Evolutionary conservation across 2,797 vertebrate species (phyloP).

Genomic region (Trachops cirrhosus): DNA sequence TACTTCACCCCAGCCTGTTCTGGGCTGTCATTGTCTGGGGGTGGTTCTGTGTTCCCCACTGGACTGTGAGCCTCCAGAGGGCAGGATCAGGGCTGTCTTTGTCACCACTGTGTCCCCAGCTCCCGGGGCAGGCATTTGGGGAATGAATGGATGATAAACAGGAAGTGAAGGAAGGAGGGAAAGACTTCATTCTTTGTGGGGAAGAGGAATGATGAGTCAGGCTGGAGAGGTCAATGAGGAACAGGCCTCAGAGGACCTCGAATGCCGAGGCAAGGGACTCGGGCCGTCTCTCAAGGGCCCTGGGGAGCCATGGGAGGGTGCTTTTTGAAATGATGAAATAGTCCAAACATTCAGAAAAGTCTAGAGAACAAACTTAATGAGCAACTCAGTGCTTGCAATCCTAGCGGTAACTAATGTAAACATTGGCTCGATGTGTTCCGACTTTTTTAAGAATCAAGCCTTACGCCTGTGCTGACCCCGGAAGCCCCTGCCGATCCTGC

Average conservation of each 20-base stretch:
- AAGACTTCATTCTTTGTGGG: conserved; percentile 15
- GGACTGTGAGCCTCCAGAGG: neutral
- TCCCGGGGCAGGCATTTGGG: neutral
- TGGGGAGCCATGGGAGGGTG: neutral
- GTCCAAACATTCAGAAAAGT: neutral
- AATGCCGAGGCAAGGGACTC: neutral
- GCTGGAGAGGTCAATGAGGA: neutral
- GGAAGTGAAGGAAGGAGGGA: conserved; percentile 51
- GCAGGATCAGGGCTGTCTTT: neutral
- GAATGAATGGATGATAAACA: conserved; percentile 49
- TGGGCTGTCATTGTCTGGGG: neutral
- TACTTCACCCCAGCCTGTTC: neutral
- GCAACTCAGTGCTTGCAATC: neutral
- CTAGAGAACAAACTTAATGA: neutral
- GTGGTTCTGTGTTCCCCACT: neutral
- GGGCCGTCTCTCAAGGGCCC: neutral
- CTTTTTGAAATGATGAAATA: neutral
- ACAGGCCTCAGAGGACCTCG: neutral
- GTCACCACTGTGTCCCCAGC: neutral
- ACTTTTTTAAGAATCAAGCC: neutral
- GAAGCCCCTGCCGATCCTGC: fast-evolving
- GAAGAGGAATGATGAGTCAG: neutral
- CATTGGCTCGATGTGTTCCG: neutral
- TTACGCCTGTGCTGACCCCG: fast-evolving
- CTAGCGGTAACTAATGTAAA: neutral